A percentile compares a stretch with the other conserved stretches of the same genome.
Conservation (phyloP, 2,113 vertebrate genomes). For the Smithornis capensis region DNA sequence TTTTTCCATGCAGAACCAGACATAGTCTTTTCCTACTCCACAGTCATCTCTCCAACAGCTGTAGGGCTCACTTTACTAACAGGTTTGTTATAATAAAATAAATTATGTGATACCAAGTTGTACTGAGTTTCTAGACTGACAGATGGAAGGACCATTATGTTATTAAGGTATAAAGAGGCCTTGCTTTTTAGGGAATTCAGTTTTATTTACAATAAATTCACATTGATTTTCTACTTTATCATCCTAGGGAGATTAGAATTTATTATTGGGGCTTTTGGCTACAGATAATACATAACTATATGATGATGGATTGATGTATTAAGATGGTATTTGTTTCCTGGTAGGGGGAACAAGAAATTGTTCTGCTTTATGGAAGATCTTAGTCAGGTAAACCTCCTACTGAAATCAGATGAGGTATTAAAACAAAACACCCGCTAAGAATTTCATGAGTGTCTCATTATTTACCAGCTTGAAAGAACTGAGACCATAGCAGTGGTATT, state of each 20-base stretch:
- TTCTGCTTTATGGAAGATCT: constrained; percentile 7
- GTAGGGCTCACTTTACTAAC: background rate
- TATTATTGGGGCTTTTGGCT: constrained; percentile 15
- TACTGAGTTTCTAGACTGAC: background rate
- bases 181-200: constrained; percentile 13
- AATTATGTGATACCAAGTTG: background rate
- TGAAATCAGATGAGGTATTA: constrained; percentile 35
- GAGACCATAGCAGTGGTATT: background rate
- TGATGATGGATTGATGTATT: constrained; percentile 10
- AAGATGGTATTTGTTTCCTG: constrained; percentile 29
- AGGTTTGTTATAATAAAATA: background rate
- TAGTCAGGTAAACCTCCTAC: constrained; percentile 29
- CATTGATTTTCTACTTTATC: constrained; percentile 3
- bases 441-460: constrained; percentile 40
- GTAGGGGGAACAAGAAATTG: constrained; percentile 29
- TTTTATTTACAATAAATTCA: constrained; percentile 9
- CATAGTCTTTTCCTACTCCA: background rate
- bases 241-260: constrained; percentile 13
- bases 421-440: background rate
- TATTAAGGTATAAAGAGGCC: background rate
- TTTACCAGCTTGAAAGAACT: constrained; percentile 13
- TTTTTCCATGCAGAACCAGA: background rate
- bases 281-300: background rate
- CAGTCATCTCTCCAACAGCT: background rate
- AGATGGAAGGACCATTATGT: background rate